These are phyloP conservation scores for Bubo bubo DNA, from an alignment of 2,113 vertebrate genomes.

Conservation along the genomic window DNA sequence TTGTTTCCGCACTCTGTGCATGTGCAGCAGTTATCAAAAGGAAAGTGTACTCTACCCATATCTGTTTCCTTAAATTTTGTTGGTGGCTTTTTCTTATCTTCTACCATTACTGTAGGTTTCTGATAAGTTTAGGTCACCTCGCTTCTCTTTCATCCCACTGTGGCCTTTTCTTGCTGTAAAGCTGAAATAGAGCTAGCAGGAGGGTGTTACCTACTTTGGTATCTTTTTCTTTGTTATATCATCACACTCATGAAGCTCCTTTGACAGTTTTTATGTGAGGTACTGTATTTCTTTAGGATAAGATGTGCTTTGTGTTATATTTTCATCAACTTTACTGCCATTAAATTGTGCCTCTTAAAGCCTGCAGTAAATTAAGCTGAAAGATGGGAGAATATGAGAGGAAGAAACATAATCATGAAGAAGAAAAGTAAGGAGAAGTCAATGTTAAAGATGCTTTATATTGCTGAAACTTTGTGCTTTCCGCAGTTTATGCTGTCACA, in stretches of 20 bases:
- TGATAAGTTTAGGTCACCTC: neutral
- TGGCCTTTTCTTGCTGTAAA: neutral
- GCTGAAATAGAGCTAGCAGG: neutral
- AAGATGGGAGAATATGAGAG: neutral
- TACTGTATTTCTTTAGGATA: neutral
- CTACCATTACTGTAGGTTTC: neutral
- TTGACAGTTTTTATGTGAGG: neutral
- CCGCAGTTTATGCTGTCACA: neutral
- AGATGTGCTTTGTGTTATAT: neutral
- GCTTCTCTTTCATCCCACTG: neutral
- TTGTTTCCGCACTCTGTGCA: neutral
- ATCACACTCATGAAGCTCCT: neutral
- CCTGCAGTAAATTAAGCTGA: neutral
- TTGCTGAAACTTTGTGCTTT: neutral
- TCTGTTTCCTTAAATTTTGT: neutral
- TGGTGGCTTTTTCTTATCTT: neutral
- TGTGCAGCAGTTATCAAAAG: neutral
- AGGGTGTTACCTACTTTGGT: neutral
- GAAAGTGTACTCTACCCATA: neutral
- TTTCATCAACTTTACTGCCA: neutral
- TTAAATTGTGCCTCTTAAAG: neutral
- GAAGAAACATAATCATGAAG: neutral
- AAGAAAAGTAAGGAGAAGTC: neutral
- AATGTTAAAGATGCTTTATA: neutral
- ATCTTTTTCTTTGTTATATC: neutral